Evolutionary conservation across 2,888 invertebrate species (phyloP).

Genomic region (Bimastos eiseni): DNA sequence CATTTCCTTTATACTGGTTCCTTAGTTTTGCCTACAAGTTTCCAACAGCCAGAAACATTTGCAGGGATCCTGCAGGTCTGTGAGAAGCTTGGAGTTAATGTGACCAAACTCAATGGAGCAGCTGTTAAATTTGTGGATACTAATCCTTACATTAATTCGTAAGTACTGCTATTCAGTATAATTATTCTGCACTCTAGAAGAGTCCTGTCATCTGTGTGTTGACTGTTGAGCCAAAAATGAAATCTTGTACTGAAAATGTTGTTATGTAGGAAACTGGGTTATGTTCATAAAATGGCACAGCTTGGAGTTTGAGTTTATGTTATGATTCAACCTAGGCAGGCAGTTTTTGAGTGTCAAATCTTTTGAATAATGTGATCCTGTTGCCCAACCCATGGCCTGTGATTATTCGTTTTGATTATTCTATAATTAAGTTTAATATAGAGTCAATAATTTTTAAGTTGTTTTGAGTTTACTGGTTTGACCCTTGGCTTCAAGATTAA

Average conservation of each 20-base stretch:
- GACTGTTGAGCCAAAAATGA: too few relatives aligned
- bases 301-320: background rate
- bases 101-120: constrained; percentile 20
- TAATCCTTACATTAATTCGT: background rate
- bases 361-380: background rate
- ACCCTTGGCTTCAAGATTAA: too few relatives aligned
- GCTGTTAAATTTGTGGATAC: constrained; percentile 5
- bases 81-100: constrained; percentile 19
- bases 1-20: constrained; percentile 16
- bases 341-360: too few relatives aligned
- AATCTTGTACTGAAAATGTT: background rate
- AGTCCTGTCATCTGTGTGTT: too few relatives aligned
- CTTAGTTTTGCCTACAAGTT: background rate
- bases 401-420: background rate
- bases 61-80: constrained; percentile 7
- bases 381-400: background rate
- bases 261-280: background rate
- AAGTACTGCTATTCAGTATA: background rate
- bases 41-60: constrained; percentile 6
- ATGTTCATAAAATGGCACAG: background rate
- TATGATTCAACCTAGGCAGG: too few relatives aligned
- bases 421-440: too few relatives aligned
- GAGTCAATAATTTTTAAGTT: too few relatives aligned
- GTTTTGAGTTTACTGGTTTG: too few relatives aligned
- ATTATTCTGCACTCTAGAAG: too few relatives aligned